Evolutionary conservation across 2,797 vertebrate genomes (phyloP), one percentile per base, ranked within the genome.

Genomic region (Orientallactaga sibirica): DNA sequence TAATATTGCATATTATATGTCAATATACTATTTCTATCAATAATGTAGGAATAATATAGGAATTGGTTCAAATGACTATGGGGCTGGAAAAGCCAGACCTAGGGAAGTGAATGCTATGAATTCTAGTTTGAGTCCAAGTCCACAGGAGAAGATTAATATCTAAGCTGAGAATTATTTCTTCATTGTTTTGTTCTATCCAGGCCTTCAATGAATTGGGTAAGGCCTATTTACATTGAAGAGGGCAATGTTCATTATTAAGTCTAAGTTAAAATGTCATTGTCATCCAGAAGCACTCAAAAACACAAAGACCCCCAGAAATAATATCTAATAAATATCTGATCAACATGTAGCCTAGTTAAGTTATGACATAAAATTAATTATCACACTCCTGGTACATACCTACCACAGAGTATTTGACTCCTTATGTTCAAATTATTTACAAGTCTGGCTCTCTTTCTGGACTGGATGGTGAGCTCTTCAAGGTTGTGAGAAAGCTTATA

Each of bases 71-170:
- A 70, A 81, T 9, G 33, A 70, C 81, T 68, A 43, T 76, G 73
- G 73, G 11, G 19, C n/a, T 92, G 64, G 76, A 88, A 81, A 84
- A 75, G 52, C 37, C 85, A 92, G 58, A 79, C 37, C 2, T 75
- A 84, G 9, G 41, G 68, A 80, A 24, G 70, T 43, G 41, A 89
- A 4, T 75, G n/a, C 22, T 85, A n/a, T 86, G 55, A 90, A 25
- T 81, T 86, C 4, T 41, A 90, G 52, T 85, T 43, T 43, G 18
- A 64, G 20, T 86, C 66, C 33, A 73, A 73, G 10, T 70, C 75
- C 20, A 61, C 20, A 70, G 24, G 24, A 83, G 18, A 90, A 76
- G 81, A 74, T 7, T 73, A 33, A 48, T 75, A 18, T 75, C 76
- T 27, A 41, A 81, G 12, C 29, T 86, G 3, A 88, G 20, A 76